Percentiles rank a stretch among this genome's conserved stretches.
These are phyloP conservation scores for Plodia interpunctella DNA, from an alignment of 1,140 invertebrate species.

Conservation along the genomic window DNA sequence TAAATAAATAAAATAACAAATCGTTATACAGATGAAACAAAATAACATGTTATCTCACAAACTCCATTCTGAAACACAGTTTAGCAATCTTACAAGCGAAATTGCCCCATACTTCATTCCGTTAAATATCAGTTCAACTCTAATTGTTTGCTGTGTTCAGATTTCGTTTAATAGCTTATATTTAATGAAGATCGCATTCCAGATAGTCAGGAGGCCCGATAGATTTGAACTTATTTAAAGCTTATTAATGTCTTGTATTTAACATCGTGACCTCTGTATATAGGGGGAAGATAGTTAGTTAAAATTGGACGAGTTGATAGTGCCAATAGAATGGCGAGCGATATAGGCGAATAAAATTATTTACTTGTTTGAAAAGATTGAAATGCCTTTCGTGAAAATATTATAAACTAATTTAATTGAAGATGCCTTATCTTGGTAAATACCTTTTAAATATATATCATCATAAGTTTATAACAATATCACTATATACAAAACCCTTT, in stretches of 20 bases:
- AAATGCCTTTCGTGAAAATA: too few relatives aligned
- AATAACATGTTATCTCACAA: too few relatives aligned
- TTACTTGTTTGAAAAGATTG: too few relatives aligned
- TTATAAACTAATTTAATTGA: too few relatives aligned
- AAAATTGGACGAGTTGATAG: neutral
- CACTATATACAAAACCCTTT: too few relatives aligned
- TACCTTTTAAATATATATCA: too few relatives aligned
- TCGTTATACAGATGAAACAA: too few relatives aligned
- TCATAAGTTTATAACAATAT: too few relatives aligned
- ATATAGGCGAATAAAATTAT: too few relatives aligned
- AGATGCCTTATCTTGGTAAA: too few relatives aligned
- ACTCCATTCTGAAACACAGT: neutral
- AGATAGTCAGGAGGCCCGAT: conserved; percentile 29
- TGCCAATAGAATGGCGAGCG: too few relatives aligned
- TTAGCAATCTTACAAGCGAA: neutral
- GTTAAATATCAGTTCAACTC: neutral
- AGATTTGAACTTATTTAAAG: conserved; percentile 55
- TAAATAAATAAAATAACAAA: too few relatives aligned
- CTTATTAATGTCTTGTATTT: conserved; percentile 65
- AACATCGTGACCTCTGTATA: conserved; percentile 52
- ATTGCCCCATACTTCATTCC: conserved; percentile 7
- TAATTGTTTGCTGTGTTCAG: conserved; percentile 2
- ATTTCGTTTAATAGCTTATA: conserved; percentile 5
- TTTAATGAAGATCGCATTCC: conserved; percentile 26
- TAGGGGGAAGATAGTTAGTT: conserved; percentile 25